Evolutionary conservation across 2,113 vertebrate genomes (phyloP).

Genomic region (Notarius lentiginosus): DNA sequence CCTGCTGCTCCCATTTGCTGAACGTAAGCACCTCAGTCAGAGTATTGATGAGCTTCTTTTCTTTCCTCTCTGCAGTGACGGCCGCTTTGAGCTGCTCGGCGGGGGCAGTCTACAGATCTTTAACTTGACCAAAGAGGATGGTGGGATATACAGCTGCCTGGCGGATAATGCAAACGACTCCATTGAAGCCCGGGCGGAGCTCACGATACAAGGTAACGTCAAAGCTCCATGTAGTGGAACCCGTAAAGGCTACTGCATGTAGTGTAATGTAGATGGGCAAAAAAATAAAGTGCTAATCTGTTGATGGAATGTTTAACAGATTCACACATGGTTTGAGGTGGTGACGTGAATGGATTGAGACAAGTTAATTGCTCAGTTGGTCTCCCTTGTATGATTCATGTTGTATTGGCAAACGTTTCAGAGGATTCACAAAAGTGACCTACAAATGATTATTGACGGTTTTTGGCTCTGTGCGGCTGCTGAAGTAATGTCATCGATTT

Average conservation of each 20-base stretch:
- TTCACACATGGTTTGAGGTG: not conserved
- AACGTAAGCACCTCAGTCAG: constrained; percentile 10
- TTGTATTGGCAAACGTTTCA: not conserved
- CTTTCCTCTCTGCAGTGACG: constrained; percentile 67
- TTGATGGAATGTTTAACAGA: not conserved
- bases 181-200: constrained; percentile 82
- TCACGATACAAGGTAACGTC: constrained; percentile 84
- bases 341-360: not conserved
- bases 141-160: constrained; percentile 83
- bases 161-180: constrained; percentile 81
- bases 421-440: not conserved
- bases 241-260: not conserved
- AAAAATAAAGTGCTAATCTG: not conserved
- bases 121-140: constrained; percentile 79
- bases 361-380: constrained; percentile 8
- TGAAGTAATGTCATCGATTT: not conserved
- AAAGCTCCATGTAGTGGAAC: not conserved
- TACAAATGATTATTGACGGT: constrained; percentile 19
- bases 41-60: constrained; percentile 15
- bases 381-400: constrained; percentile 2
- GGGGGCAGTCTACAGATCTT: constrained; percentile 82
- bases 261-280: not conserved
- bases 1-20: constrained; percentile 13
- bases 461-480: not conserved
- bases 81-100: constrained; percentile 74